Base-by-base conservation (phyloP, 2,888 invertebrate genomes). In the Apotomis capreana region DNA sequence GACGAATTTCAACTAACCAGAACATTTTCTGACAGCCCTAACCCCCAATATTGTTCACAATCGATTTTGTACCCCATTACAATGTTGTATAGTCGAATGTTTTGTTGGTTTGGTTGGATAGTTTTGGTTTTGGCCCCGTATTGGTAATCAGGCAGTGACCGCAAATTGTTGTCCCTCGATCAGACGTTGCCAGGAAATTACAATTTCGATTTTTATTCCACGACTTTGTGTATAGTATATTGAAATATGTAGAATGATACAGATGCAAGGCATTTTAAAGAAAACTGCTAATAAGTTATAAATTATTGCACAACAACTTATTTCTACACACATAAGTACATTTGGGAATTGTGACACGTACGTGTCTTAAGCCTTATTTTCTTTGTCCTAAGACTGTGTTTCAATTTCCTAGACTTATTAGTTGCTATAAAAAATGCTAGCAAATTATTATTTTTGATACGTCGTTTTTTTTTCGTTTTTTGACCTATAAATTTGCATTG, bases 151-250 rank as follows among this genome's bases (percentile, higher is more conserved):
- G 90, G 82, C 87, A 88, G 90, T 90, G 89, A 93, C 92, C 92
- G 91, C 92, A 93, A 92, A 92, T 92, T 89, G 92, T 92, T 91
- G 92, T 92, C 92, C 92, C 91, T 91, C 91, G 89, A 91, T 89
- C 89, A 86, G 89, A 87, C 89, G 89, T 85, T 88, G 92, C 87
- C 90, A 90, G 92, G 89, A 92, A 92, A 92, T 92, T 91, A 92
- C 90, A 87, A 90, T 89, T 92, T 89, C 87, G 87, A 91, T 89
- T 91, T 91, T 92, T 92, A 88, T 89, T 89, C 87, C 86, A 89
- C 85, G 87, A 87, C 85, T 84, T 83, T 79, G 75, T 79, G 76
- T 81, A 87, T 81, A 87, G 90, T 86, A 86, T 76, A 83, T 68
- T 70, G 15, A 54, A 59, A 77, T 73, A 74, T 77, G 62, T 73